These are phyloP conservation scores for Ailurus styani DNA, from an alignment of 2,113 vertebrate species.

Conservation along the genomic window DNA sequence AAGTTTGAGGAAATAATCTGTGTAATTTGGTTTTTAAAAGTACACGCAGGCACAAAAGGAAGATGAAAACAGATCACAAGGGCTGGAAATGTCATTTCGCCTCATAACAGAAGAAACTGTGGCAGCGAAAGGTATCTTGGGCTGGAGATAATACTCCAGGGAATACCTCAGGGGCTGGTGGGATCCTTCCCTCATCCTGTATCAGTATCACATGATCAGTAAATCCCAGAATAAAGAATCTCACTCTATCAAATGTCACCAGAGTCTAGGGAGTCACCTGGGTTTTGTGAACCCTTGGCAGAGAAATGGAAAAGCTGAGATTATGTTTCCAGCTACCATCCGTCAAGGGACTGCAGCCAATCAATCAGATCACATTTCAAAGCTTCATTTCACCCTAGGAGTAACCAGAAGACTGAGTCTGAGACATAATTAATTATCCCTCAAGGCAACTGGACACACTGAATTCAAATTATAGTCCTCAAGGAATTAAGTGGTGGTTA, in stretches of 20 bases:
- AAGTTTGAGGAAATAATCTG: neutral
- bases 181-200: neutral
- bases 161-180: neutral
- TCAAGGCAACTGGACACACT: conserved; percentile 45
- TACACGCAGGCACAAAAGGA: neutral
- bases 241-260: conserved; percentile 21
- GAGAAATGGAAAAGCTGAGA: conserved; percentile 36
- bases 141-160: neutral
- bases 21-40: neutral
- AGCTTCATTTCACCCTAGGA: conserved; percentile 41
- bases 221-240: conserved; percentile 2
- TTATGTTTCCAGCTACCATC: conserved; percentile 58
- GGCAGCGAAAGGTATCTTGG: neutral
- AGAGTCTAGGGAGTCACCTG: conserved; percentile 36
- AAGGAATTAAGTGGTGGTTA: neutral
- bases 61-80: neutral
- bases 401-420: conserved; percentile 47
- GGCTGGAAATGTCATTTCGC: neutral
- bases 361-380: conserved; percentile 63
- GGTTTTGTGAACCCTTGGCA: conserved; percentile 51
- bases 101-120: neutral
- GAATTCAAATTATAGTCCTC: conserved; percentile 56
- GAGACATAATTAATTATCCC: conserved; percentile 67
- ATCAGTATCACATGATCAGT: neutral
- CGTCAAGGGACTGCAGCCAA: conserved; percentile 50